A percentile compares a stretch with the other conserved stretches of the same genome.
phyloP scores from a whole-genome alignment of 2,113 vertebrate species.

The Oxyura jamaicensis region DNA sequence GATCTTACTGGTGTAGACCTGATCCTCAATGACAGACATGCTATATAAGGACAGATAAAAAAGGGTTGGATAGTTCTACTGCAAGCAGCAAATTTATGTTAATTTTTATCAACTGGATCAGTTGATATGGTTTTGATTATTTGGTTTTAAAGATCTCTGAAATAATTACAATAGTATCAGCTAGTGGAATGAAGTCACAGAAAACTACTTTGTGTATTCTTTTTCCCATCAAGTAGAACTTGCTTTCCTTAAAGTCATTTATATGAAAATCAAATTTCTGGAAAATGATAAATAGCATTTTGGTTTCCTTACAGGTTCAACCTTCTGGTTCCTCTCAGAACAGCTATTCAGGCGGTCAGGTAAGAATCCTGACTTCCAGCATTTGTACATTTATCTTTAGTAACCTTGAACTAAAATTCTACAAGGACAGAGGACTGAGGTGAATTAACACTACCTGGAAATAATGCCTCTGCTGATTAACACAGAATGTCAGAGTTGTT shows the following conservation, averaged over 20 bases:
- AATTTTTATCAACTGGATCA: background rate
- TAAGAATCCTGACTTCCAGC: background rate
- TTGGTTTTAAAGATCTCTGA: background rate
- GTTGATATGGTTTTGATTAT: background rate
- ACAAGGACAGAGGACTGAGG: background rate
- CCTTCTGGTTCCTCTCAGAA: constrained; percentile 13
- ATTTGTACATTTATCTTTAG: background rate
- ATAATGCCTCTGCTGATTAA: background rate
- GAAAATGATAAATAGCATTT: background rate
- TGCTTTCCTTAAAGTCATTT: background rate
- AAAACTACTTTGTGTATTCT: background rate
- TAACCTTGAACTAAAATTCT: background rate
- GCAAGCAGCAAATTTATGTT: background rate
- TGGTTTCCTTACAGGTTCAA: constrained; percentile 20
- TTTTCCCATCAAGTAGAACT: background rate
- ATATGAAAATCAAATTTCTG: background rate
- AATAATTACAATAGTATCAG: background rate
- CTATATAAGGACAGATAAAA: background rate
- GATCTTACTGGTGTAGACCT: background rate
- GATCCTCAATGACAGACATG: background rate
- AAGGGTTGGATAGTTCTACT: background rate
- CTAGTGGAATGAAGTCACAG: background rate
- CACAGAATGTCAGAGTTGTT: background rate
- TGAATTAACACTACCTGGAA: background rate
- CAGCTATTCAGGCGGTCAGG: constrained; percentile 23